Conservation (phyloP, 2,113 vertebrate genomes). For the Patagioenas fasciata region DNA sequence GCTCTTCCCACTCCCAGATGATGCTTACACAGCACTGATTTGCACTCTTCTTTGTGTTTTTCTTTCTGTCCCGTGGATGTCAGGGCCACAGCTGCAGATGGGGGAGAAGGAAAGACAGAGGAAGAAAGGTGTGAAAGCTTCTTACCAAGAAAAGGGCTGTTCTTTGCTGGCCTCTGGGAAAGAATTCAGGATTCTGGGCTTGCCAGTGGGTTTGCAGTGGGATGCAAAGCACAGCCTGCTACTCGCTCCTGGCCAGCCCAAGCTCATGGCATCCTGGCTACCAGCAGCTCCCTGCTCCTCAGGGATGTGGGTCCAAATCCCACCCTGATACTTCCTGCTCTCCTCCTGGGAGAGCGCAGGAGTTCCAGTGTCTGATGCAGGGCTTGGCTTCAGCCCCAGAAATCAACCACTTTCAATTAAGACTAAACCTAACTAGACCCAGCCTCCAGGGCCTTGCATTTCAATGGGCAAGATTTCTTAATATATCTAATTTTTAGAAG, state of each 20-base stretch:
- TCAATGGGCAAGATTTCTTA: background rate
- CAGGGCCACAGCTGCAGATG: background rate
- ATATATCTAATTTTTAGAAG: background rate
- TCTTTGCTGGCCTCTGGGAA: background rate
- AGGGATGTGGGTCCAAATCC: background rate
- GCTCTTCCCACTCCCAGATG: background rate
- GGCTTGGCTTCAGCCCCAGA: background rate
- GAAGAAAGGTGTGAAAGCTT: background rate
- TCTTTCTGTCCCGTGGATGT: background rate
- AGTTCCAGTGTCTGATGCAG: background rate
- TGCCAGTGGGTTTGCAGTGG: background rate
- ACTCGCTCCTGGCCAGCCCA: background rate
- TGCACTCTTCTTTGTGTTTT: background rate
- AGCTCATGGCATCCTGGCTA: background rate
- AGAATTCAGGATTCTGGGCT: rapidly evolving
- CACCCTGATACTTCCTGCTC: rapidly evolving
- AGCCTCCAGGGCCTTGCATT: background rate
- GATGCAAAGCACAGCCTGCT: background rate
- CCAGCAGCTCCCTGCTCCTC: background rate
- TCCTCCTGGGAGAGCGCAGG: background rate
- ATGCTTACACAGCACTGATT: background rate
- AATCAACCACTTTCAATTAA: conserved; percentile 1
- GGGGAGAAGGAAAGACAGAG: background rate
- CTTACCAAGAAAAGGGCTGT: background rate
- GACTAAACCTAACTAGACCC: background rate